Percentiles rank a stretch among this genome's conserved stretches.
Evolutionary conservation across 2,888 invertebrate genomes (phyloP).

Genomic region (Scaptomyza tumidula): DNA sequence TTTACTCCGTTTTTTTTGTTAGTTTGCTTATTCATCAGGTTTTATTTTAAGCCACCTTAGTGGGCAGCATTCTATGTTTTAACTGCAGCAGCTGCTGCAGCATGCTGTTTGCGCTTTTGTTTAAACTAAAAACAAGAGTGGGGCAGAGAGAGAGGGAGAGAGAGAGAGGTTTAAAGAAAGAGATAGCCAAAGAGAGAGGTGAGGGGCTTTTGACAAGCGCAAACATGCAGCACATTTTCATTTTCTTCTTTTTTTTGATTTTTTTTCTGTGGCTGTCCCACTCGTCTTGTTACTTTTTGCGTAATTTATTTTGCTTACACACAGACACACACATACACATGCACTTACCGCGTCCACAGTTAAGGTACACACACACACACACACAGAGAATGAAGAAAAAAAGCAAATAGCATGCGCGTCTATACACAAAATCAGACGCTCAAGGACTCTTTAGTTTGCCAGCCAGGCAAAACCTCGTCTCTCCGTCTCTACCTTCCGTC

Average conservation of each 20-base stretch:
- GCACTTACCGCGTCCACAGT: conserved; percentile 31
- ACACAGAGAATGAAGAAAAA: conserved; percentile 41
- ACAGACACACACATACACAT: conserved; percentile 1
- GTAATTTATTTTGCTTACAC: conserved; percentile 53
- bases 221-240: conserved; percentile 32
- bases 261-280: conserved; percentile 9
- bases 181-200: not conserved
- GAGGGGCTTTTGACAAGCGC: conserved; percentile 9
- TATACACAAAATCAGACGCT: conserved; percentile 81
- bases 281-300: conserved; percentile 55
- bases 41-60: conserved; percentile 5
- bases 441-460: conserved; percentile 79
- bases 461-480: conserved; percentile 14
- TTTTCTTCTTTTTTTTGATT: not conserved
- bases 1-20: not conserved
- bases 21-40: not conserved
- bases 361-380: conserved; percentile 5
- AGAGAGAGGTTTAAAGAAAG: not conserved
- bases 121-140: conserved; percentile 26
- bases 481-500: not conserved
- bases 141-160: too few species aligned
- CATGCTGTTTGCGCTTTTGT: conserved; percentile 62
- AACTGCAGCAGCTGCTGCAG: conserved; percentile 14
- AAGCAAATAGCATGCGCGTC: conserved; percentile 76
- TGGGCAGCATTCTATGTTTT: conserved; percentile 39